A percentile compares a stretch with the other conserved stretches of the same genome.
phyloP scores from a whole-genome alignment of 2,797 vertebrate species.

The Tapera naevia region DNA sequence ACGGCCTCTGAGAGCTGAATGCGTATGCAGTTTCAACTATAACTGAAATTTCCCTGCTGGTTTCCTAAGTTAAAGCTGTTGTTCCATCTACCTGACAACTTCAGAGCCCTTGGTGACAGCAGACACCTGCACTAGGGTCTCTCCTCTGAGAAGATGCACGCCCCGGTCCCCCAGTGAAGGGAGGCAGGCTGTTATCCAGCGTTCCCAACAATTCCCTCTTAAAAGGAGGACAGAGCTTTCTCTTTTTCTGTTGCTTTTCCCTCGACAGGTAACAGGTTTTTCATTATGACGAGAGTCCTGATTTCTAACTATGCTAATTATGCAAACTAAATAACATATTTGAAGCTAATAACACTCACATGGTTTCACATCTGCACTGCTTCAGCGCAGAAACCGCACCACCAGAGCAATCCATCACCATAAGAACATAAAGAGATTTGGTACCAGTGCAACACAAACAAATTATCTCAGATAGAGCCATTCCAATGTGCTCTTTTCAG shows the following conservation, averaged over 20 bases:
- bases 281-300: background rate
- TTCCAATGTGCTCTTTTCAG: background rate
- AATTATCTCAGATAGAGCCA: background rate
- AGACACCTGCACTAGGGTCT: rapidly evolving
- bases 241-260: background rate
- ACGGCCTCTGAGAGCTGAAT: background rate
- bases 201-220: background rate
- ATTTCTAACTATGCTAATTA: slow-evolving; percentile 2
- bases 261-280: background rate
- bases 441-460: background rate
- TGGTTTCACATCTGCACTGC: background rate
- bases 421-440: background rate
- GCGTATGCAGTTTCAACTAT: background rate
- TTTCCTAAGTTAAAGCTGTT: background rate
- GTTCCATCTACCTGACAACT: background rate
- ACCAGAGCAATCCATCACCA: background rate
- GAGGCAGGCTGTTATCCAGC: background rate
- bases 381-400: background rate
- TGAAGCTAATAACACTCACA: background rate
- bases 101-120: background rate
- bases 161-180: rapidly evolving
- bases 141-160: background rate
- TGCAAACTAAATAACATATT: slow-evolving; percentile 12
- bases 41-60: background rate
- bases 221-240: background rate